Base-by-base conservation (phyloP, 1,140 invertebrate species). In the Mactra quadrangularis region DNA sequence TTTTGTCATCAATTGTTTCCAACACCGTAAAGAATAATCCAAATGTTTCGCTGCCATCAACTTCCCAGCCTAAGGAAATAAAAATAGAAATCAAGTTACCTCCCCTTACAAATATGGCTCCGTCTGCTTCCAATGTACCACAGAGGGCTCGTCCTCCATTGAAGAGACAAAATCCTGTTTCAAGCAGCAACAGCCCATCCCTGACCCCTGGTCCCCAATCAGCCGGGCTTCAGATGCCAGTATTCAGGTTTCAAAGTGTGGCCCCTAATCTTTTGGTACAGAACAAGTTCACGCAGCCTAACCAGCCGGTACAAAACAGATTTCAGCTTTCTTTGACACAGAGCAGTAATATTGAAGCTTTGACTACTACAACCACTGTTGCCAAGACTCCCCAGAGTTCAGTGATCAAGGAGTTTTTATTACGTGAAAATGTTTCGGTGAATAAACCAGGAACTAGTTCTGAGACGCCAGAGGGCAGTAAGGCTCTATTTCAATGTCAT, bases 31-130 rank as follows among this genome's bases (percentile, higher is more conserved):
- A 50, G 17, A 53, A 50, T 25, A 29, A 31, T 22, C 41, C 27
- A 31, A 52, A 55, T 31, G 53, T 31, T 50, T 33, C 33, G 29
- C 29, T 13, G 50, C 19, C 45, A 9, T 62, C 66, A 35, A 25
- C 27, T 1, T 22, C 17, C 9, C 35, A 52, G 75, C 53, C 64
- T 25, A 75, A 78, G 35, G 83, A 85, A 53, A 87, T 85, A 33
- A 85, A 87, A 52, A 87, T 87, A 50, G 57, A 87, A 64, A 87
- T 87, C 33, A 82, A 87, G 52, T 53, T 87, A 22, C 47, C 76
- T 33, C 60, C 57, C 25, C 57, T 41, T 31, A 7, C 38, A 7
- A 41, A 15, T 15, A 6, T 41, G 38, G 7, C 53, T 35, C 55
- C 31, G n/a, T 50, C 59, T 50, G 4, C 9, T 50, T 4, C n/a